Conservation (phyloP, 23 tunicate genomes). For the Diplosoma virens region DNA sequence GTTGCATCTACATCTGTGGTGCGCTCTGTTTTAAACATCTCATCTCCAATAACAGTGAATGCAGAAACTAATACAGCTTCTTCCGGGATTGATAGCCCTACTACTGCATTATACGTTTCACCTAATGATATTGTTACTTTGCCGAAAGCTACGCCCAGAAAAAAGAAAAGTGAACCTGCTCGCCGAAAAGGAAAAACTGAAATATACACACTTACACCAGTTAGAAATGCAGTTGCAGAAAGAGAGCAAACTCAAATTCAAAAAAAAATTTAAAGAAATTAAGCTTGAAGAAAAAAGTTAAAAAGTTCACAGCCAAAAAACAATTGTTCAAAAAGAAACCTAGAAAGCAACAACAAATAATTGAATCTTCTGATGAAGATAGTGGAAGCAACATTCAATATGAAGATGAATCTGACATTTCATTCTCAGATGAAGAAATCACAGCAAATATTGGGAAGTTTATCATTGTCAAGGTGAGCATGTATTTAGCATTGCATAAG, state of each 20-base stretch:
- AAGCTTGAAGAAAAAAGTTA: no score
- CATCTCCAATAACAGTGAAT: no score
- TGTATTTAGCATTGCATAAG: no score
- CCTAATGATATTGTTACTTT: no score
- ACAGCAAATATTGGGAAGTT: constrained; percentile 7
- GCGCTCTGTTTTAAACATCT: no score
- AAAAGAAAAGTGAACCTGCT: not conserved
- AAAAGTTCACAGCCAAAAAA: not conserved
- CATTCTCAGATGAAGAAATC: constrained; percentile 15
- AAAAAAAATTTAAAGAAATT: not conserved
- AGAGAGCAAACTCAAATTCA: not conserved
- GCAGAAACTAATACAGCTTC: no score
- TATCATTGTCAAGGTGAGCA: constrained; percentile 25
- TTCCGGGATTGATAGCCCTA: not conserved
- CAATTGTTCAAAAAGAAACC: constrained; percentile 12
- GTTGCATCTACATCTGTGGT: no score
- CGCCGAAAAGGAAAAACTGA: constrained; percentile 7
- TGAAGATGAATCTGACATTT: constrained; percentile 14
- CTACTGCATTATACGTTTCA: not conserved
- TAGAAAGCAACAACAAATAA: no score
- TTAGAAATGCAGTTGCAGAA: constrained; percentile 10
- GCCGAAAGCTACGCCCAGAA: no score
- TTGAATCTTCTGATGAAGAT: constrained; percentile 5
- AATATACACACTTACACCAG: constrained; percentile 13
- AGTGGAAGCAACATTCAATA: not conserved